phyloP scores from a whole-genome alignment of 2,797 vertebrate genomes.

The Poeciliopsis infans region DNA sequence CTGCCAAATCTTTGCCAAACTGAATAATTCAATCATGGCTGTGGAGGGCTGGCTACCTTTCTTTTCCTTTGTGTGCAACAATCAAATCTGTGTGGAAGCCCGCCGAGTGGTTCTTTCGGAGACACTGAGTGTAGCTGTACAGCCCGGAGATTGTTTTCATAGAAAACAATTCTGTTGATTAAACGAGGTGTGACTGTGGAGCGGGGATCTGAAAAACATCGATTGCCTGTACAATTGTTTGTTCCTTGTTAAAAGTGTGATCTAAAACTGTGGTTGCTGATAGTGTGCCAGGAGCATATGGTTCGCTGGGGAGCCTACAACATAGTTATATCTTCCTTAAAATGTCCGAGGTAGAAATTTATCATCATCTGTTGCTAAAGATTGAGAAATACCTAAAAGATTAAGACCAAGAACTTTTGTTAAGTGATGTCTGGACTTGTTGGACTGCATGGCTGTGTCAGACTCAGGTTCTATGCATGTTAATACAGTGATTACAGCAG shows the following conservation, averaged over 20 bases:
- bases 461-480: constrained; percentile 41
- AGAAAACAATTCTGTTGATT: constrained; percentile 82
- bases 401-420: constrained; percentile 13
- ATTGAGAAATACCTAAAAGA: constrained; percentile 23
- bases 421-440: constrained; percentile 6
- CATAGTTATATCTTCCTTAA: constrained; percentile 16
- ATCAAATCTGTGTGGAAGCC: constrained; percentile 77
- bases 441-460: constrained; percentile 33
- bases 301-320: constrained; percentile 27
- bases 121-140: constrained; percentile 71
- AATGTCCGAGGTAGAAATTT: constrained; percentile 39
- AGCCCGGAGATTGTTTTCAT: constrained; percentile 79
- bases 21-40: constrained; percentile 87
- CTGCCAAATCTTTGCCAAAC: constrained; percentile 83
- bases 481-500: constrained; percentile 36
- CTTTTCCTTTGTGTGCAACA: constrained; percentile 72
- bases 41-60: constrained; percentile 73
- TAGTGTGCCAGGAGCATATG: constrained; percentile 48
- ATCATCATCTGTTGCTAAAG: neutral
- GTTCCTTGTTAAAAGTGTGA: constrained; percentile 80
- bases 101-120: constrained; percentile 72
- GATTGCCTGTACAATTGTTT: constrained; percentile 78
- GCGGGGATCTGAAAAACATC: constrained; percentile 75
- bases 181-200: constrained; percentile 80
- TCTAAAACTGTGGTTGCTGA: constrained; percentile 71